phyloP scores from a whole-genome alignment of 2,113 vertebrate genomes.

The Piliocolobus tephrosceles region DNA sequence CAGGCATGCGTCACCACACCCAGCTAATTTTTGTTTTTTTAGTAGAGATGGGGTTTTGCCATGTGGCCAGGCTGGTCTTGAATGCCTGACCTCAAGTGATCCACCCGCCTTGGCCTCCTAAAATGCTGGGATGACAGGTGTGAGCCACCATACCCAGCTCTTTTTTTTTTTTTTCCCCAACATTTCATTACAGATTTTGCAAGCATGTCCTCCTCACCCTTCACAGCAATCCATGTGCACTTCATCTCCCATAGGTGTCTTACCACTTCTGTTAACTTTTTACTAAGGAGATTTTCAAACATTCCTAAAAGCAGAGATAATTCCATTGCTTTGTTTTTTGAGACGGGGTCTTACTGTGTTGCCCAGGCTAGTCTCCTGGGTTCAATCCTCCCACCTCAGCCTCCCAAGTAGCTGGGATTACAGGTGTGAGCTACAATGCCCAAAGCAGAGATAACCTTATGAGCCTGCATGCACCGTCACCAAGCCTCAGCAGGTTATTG shows the following conservation, averaged over 20 bases:
- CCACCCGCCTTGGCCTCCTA: background rate
- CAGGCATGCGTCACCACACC: background rate
- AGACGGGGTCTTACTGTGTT: background rate
- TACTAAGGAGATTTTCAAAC: background rate
- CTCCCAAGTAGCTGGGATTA: too few relatives aligned
- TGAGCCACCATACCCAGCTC: background rate
- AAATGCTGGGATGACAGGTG: background rate
- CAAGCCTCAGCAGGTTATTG: rapidly evolving
- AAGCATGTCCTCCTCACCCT: background rate
- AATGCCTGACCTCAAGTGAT: background rate
- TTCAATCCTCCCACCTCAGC: background rate
- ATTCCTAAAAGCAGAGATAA: background rate
- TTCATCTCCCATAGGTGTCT: background rate
- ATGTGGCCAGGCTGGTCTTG: background rate
- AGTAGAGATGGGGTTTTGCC: background rate
- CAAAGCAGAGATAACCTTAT: too few relatives aligned
- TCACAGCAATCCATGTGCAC: background rate
- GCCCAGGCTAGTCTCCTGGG: background rate
- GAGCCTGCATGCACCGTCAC: rapidly evolving
- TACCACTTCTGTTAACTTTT: background rate
- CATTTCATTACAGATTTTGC: background rate
- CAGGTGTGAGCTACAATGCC: too few relatives aligned
- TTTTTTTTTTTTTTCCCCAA: background rate
- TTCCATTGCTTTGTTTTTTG: background rate
- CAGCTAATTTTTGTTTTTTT: background rate